phyloP scores from a whole-genome alignment of 2,113 vertebrate species.

The Sitta europaea region DNA sequence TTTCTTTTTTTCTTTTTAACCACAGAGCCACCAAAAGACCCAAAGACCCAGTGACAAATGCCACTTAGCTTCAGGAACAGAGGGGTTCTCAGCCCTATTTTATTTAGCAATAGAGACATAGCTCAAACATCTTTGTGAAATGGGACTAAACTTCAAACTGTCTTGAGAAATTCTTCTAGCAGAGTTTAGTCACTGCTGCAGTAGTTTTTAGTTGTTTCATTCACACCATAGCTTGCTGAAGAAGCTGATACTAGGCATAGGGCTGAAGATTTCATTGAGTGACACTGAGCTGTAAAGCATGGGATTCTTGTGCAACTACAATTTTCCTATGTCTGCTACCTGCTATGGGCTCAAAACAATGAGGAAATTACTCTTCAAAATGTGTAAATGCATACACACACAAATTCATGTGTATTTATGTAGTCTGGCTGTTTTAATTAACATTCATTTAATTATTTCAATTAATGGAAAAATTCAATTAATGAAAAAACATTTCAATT shows the following conservation, averaged over 20 bases:
- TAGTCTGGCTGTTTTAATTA: background rate
- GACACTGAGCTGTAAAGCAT: background rate
- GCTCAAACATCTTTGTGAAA: background rate
- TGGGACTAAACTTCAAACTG: rapidly evolving
- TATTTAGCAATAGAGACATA: background rate
- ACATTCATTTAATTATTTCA: background rate
- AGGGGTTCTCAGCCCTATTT: background rate
- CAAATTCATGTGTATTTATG: background rate
- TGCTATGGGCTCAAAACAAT: background rate
- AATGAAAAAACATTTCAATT: background rate
- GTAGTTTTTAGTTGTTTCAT: background rate
- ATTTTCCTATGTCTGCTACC: background rate
- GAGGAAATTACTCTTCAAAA: background rate
- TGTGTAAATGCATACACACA: too few species aligned
- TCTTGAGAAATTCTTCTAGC: background rate
- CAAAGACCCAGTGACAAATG: background rate
- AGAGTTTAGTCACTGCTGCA: background rate
- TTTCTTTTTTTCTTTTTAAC: background rate
- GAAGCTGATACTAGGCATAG: background rate
- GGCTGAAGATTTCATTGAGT: background rate
- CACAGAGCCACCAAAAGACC: background rate
- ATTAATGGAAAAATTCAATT: background rate
- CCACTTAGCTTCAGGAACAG: background rate
- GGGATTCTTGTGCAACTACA: background rate
- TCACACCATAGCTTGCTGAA: background rate